Conservation (phyloP, 1,140 invertebrate genomes). For the Lepidostoma basale region DNA sequence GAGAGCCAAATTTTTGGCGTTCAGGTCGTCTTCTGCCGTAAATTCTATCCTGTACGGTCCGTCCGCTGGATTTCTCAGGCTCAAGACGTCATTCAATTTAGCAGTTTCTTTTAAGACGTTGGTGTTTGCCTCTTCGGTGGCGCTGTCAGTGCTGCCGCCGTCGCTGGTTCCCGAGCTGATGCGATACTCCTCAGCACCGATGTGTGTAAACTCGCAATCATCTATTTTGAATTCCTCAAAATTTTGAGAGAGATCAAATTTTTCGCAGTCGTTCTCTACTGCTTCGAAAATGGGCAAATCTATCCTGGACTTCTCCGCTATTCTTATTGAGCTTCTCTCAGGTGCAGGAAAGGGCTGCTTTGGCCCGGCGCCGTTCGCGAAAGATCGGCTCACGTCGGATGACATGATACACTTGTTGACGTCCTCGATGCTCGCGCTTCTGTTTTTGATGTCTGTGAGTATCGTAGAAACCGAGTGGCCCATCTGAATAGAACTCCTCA, state of each 20-base stretch:
- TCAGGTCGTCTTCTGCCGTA: slow-evolving; percentile 40
- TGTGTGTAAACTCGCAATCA: slow-evolving; percentile 71
- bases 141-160: slow-evolving; percentile 64
- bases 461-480: slow-evolving; percentile 66
- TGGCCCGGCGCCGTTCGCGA: slow-evolving; percentile 20
- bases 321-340: slow-evolving; percentile 48
- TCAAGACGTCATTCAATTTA: slow-evolving; percentile 2
- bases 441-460: slow-evolving; percentile 62
- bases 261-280: slow-evolving; percentile 58
- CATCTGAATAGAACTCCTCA: slow-evolving; percentile 61
- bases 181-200: slow-evolving; percentile 58
- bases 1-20: slow-evolving; percentile 47
- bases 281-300: slow-evolving; percentile 49
- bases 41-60: slow-evolving; percentile 41
- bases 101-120: slow-evolving; percentile 12
- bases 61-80: slow-evolving; percentile 19
- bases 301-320: slow-evolving; percentile 44
- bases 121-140: slow-evolving; percentile 51
- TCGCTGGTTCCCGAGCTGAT: slow-evolving; percentile 64
- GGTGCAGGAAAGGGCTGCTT: slow-evolving; percentile 1
- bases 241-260: slow-evolving; percentile 74
- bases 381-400: slow-evolving; percentile 27
- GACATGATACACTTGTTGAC: slow-evolving; percentile 40
- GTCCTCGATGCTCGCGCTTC: slow-evolving; percentile 42
- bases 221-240: slow-evolving; percentile 82